Evolutionary conservation across 2,113 vertebrate genomes (phyloP).

Genomic region (Tapirus terrestris): DNA sequence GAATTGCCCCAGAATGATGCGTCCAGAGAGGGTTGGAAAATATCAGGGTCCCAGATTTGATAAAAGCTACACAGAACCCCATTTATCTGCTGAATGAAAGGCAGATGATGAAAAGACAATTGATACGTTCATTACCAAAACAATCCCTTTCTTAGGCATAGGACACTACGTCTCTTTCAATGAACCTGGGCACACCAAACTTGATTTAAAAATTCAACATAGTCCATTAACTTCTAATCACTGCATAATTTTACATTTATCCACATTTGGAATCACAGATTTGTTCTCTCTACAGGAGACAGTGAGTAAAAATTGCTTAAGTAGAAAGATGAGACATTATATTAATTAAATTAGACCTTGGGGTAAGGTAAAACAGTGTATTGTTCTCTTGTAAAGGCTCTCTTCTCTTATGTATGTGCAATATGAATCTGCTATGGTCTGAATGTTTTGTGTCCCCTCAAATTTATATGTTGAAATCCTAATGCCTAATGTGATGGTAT

Average conservation of each 20-base stretch:
- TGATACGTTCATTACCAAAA: background rate
- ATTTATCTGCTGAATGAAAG: background rate
- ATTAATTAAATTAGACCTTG: too few species aligned
- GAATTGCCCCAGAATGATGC: background rate
- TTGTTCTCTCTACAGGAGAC: background rate
- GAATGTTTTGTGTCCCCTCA: too few species aligned
- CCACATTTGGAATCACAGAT: background rate
- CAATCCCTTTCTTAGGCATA: background rate
- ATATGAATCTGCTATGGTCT: too few species aligned
- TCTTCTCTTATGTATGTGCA: too few species aligned
- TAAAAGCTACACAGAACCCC: background rate
- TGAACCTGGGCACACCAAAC: background rate
- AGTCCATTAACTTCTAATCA: background rate
- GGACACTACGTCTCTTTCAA: background rate
- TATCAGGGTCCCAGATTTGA: background rate
- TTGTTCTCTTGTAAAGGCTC: too few species aligned
- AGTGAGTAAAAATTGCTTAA: too few species aligned
- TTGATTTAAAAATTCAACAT: background rate
- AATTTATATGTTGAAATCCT: too few species aligned
- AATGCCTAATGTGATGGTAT: too few species aligned
- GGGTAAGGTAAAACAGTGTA: too few species aligned
- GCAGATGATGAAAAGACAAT: background rate
- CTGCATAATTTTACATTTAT: background rate
- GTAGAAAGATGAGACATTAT: too few species aligned
- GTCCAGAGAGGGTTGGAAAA: background rate